These are phyloP conservation scores for Nixonia krombeini DNA, from an alignment of 1,140 invertebrate genomes.

Conservation along the genomic window DNA sequence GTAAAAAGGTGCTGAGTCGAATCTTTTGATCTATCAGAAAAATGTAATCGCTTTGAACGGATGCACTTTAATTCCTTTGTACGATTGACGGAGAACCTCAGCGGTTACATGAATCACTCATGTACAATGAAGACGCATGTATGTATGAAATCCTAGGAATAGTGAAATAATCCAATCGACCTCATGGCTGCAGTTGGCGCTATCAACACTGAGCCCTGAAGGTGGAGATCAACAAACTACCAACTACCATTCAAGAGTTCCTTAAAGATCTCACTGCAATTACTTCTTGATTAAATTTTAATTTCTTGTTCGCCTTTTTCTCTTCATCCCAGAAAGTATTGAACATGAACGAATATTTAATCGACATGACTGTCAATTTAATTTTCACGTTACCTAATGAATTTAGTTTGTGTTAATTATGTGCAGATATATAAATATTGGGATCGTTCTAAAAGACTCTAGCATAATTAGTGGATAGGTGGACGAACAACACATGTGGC, in stretches of 20 bases:
- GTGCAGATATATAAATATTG: constrained; percentile 54
- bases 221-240: constrained; percentile 7
- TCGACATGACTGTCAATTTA: too few relatives aligned
- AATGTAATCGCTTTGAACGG: too few relatives aligned
- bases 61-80: too few relatives aligned
- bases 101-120: constrained; percentile 21
- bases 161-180: constrained; percentile 41
- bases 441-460: constrained; percentile 25
- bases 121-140: constrained; percentile 27
- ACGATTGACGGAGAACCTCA: constrained; percentile 17
- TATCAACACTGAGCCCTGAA: constrained; percentile 31
- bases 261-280: constrained; percentile 41
- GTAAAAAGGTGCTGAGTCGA: too few relatives aligned
- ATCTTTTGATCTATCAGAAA: too few relatives aligned
- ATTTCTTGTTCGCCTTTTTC: constrained; percentile 27
- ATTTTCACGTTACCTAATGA: too few relatives aligned
- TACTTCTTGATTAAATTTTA: constrained; percentile 44
- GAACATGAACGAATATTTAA: too few relatives aligned
- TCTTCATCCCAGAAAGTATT: too few relatives aligned
- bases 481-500: constrained; percentile 47
- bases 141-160: constrained; percentile 40
- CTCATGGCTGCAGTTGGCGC: constrained; percentile 24
- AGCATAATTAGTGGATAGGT: too few relatives aligned
- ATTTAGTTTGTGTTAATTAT: too few relatives aligned
- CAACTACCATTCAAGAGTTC: constrained; percentile 34